These are phyloP conservation scores for Augiades crinisus DNA, from an alignment of 2,888 invertebrate genomes.

Conservation along the genomic window DNA sequence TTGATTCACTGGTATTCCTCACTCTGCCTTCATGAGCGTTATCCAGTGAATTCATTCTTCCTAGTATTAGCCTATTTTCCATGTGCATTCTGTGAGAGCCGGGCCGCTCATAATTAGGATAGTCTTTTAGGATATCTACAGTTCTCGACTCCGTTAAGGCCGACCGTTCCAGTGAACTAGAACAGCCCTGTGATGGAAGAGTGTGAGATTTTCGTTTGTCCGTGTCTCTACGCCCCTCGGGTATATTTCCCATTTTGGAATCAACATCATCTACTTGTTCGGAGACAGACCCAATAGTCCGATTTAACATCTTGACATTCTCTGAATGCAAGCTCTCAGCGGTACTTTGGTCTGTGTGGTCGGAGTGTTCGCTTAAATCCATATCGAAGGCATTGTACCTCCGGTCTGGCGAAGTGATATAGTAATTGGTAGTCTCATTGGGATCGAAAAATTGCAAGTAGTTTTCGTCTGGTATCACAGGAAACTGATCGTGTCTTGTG, in stretches of 20 bases:
- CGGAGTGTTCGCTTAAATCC: conserved; percentile 71
- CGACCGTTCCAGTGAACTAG: conserved; percentile 82
- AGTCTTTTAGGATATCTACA: conserved; percentile 80
- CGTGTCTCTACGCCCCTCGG: conserved; percentile 46
- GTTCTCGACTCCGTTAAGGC: conserved; percentile 87
- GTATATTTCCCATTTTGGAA: conserved; percentile 39
- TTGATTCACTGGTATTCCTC: conserved; percentile 84
- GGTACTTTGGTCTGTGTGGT: conserved; percentile 71
- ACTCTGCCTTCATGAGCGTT: conserved; percentile 68
- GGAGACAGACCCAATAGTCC: conserved; percentile 42
- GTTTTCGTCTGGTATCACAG: conserved; percentile 85
- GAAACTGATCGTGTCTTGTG: conserved; percentile 88
- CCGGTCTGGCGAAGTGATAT: conserved; percentile 58
- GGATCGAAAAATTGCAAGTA: conserved; percentile 73
- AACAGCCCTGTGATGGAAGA: conserved; percentile 77
- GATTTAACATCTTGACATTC: conserved; percentile 45
- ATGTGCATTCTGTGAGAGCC: conserved; percentile 46
- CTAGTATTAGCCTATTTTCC: conserved; percentile 55
- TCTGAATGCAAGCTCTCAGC: conserved; percentile 69
- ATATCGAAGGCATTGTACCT: conserved; percentile 58
- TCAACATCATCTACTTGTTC: conserved; percentile 59
- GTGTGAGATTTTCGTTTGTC: conserved; percentile 78
- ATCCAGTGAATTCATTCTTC: conserved; percentile 67
- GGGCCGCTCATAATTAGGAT: conserved; percentile 56
- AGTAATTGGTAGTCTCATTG: conserved; percentile 50